Conservation (phyloP, 1,140 invertebrate species). For the Chionoecetes opilio region DNA sequence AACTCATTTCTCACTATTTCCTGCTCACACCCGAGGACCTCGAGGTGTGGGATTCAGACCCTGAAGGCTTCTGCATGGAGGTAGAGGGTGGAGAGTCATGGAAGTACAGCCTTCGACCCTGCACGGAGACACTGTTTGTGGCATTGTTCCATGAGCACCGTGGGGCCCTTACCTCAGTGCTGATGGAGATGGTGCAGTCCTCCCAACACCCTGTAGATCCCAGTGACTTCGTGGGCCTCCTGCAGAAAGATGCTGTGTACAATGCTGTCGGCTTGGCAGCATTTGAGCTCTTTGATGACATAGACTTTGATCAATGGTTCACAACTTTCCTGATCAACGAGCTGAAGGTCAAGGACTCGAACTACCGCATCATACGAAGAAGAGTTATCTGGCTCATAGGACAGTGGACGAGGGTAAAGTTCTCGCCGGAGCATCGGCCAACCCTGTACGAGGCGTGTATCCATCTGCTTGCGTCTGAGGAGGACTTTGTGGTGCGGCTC, state of each 20-base stretch:
- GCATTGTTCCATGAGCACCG: conserved; percentile 93
- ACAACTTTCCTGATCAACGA: conserved; percentile 92
- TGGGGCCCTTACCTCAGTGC: conserved; percentile 88
- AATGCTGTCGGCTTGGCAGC: conserved; percentile 95
- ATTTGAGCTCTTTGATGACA: conserved; percentile 96
- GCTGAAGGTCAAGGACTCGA: conserved; percentile 91
- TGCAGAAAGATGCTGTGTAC: conserved; percentile 97
- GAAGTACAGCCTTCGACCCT: conserved; percentile 95
- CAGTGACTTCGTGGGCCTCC: conserved; percentile 90
- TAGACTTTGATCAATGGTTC: conserved; percentile 97
- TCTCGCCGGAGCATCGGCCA: conserved; percentile 91
- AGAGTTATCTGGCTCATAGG: conserved; percentile 95
- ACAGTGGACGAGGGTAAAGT: conserved; percentile 94
- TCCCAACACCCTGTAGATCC: conserved; percentile 87
- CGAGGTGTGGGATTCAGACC: conserved; percentile 94
- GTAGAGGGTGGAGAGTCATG: conserved; percentile 90
- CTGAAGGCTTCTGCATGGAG: conserved; percentile 90
- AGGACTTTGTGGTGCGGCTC: conserved; percentile 89
- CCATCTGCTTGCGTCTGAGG: conserved; percentile 81
- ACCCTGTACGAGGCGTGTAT: conserved; percentile 83
- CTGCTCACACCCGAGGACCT: conserved; percentile 92
- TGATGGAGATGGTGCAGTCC: conserved; percentile 89
- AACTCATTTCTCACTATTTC: conserved; percentile 95
- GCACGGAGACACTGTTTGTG: conserved; percentile 93
- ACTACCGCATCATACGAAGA: conserved; percentile 94